Conservation (phyloP, 2,888 invertebrate species). For the Morpho deidamia region DNA sequence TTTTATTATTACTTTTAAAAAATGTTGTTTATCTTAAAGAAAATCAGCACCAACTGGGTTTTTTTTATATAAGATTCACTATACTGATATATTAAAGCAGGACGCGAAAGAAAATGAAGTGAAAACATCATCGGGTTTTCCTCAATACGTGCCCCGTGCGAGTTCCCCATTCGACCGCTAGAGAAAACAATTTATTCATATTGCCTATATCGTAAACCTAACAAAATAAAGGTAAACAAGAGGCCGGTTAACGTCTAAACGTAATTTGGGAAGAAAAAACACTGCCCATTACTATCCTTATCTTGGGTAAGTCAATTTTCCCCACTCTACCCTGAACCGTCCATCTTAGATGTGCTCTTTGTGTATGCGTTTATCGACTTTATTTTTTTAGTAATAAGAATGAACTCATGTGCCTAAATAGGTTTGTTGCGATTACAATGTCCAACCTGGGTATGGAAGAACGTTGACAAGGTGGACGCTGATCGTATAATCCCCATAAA, state of each 20-base stretch:
- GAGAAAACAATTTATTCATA: conserved; percentile 25
- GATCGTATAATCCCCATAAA: conserved; percentile 76
- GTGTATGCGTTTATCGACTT: conserved; percentile 26
- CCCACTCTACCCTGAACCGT: conserved; percentile 45
- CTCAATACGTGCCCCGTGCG: not conserved
- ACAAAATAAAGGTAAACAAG: conserved; percentile 69
- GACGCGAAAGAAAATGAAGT: not conserved
- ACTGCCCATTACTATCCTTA: conserved; percentile 68
- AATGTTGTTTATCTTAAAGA: too few relatives aligned
- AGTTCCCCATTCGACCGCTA: conserved; percentile 6
- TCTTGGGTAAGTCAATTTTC: conserved; percentile 75
- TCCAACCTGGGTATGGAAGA: conserved; percentile 68
- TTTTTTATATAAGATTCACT: too few relatives aligned
- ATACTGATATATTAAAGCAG: not conserved
- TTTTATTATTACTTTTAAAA: too few relatives aligned
- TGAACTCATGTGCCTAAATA: conserved; percentile 12
- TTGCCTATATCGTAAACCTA: conserved; percentile 25
- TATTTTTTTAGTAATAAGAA: conserved; percentile 25
- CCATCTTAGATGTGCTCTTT: conserved; percentile 19
- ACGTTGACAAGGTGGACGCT: conserved; percentile 74
- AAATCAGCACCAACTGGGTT: too few relatives aligned
- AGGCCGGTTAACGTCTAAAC: conserved; percentile 57
- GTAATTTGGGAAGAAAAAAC: conserved; percentile 66
- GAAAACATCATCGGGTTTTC: not conserved
- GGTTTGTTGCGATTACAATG: conserved; percentile 45